Base-by-base conservation (phyloP, 2,113 vertebrate species). In the Sakesphorus luctuosus region DNA sequence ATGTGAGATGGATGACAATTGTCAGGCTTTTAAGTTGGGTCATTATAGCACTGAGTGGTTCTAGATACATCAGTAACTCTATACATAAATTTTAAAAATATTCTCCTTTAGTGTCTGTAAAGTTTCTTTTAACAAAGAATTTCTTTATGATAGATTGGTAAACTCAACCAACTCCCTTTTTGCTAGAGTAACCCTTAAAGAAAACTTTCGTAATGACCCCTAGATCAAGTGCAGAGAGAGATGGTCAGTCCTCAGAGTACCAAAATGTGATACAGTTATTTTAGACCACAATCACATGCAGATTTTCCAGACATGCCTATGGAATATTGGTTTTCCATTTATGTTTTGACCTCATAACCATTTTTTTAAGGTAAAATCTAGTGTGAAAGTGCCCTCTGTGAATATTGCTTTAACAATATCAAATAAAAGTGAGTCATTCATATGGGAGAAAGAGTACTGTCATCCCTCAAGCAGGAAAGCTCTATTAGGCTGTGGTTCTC, bases 401-500 rank as follows among this genome's bases (percentile, higher is more conserved):
- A 89, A 81, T 90, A 72, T 74, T 86, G 15, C 52, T 85, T 83
- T 84, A 93, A 74, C 43, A 78, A 2, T 55, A 53, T 71, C 13
- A 47, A 88, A 28, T 53, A 36, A 36, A 95, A 94, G 84, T 71
- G 55, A 67, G 74, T 78, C 52, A 55, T 89, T 86, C 33, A 10
- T 61, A 46, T 53, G 67, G 46, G 69, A 88, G 58, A 69, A 44
- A 53, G 52, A 25, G n/a, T 89, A 65, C 61, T 4, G 4, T 88
- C 72, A 65, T 95, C 36, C 76, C 74, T 90, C 43, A 44, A 84
- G 76, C 59, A 88, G 59, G 72, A 88, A 85, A 46, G 63, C 68
- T 88, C 86, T 88, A 72, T 84, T 78, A 78, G 85, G 31, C 65
- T 78, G 76, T 87, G 61, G 56, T 78, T 93, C 73, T 81, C 36